These are phyloP conservation scores for Macropodus opercularis DNA, from an alignment of 2,797 vertebrate genomes.

Conservation along the genomic window DNA sequence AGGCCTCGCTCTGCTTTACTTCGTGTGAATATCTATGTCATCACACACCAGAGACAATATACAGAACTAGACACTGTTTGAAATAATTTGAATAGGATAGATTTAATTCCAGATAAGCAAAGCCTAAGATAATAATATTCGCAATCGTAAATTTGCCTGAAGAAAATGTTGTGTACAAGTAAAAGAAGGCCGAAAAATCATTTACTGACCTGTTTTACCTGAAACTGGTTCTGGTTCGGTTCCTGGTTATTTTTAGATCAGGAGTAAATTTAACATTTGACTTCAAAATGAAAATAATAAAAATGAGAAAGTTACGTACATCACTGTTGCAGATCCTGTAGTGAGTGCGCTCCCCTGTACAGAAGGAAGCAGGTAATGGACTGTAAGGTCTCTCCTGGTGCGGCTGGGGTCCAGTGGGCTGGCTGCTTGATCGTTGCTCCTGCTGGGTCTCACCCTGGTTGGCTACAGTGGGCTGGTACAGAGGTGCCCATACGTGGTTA, in stretches of 20 bases:
- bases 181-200: not conserved
- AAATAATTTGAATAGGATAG: constrained; percentile 26
- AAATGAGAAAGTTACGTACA: constrained; percentile 82
- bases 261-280: no score
- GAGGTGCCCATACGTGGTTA: constrained; percentile 75
- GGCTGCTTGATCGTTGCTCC: constrained; percentile 65
- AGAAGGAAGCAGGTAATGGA: constrained; percentile 64
- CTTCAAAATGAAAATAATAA: no score
- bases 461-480: constrained; percentile 79
- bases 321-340: constrained; percentile 89
- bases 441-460: constrained; percentile 45
- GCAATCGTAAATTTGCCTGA: no score
- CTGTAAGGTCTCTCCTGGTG: constrained; percentile 62
- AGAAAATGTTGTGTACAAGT: not conserved
- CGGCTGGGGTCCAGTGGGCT: constrained; percentile 43
- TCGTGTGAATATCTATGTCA: constrained; percentile 42
- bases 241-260: not conserved
- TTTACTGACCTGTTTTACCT: not conserved
- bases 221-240: not conserved
- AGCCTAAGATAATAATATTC: not conserved
- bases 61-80: constrained; percentile 35
- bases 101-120: constrained; percentile 25
- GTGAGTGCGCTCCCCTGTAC: constrained; percentile 82
- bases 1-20: constrained; percentile 45
- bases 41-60: constrained; percentile 40